Base-by-base conservation (phyloP, 2,888 invertebrate species). In the Trachelus troglodyta region DNA sequence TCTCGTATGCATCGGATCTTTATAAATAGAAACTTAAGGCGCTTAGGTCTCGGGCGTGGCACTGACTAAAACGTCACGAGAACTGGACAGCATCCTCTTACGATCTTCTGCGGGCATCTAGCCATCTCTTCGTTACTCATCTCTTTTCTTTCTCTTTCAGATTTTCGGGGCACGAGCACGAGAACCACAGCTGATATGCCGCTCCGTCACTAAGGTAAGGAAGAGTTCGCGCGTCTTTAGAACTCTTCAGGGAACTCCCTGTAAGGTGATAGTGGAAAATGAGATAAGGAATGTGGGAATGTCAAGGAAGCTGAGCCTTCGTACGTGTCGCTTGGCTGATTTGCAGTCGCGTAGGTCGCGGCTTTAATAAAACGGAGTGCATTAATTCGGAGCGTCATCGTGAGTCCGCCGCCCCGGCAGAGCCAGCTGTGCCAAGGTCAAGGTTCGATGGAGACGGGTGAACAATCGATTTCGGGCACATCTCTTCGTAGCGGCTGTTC, bases 361-460 rank as follows among this genome's bases (percentile, higher is more conserved):
- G n/a, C n/a, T 74, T 74, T 34, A 34, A 33, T 34, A 23, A 34
- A 12, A 23, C 35, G 34, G 23, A 30, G 0, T 74, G 74, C 33
- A 35, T 75, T 56, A 56, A 75, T 75, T 75, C 68, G 35, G 31
- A 33, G 31, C 68, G 75, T 30, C 75, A 75, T 69, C 68, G 40
- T 74, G 74, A 34, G 75, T 74, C 33, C 15, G 75, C n/a, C 11
- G 78, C 76, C 77, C 76, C 15, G 78, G 71, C 40, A 71, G 77
- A 78, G 76, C 85, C 89, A 89, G 89, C 89, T 89, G 89, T 85
- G 79, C 81, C 83, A 90, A 89, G 90, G 90, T 90, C 90, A 90
- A 87, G 90, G 89, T 88, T 87, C 83, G 76, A 76, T 69, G 71
- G 68, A 31, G 81, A 82, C 81, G 81, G 83, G 80, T 30, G 74